Conservation (phyloP, 2,113 vertebrate species). For the Alethe castanea region DNA sequence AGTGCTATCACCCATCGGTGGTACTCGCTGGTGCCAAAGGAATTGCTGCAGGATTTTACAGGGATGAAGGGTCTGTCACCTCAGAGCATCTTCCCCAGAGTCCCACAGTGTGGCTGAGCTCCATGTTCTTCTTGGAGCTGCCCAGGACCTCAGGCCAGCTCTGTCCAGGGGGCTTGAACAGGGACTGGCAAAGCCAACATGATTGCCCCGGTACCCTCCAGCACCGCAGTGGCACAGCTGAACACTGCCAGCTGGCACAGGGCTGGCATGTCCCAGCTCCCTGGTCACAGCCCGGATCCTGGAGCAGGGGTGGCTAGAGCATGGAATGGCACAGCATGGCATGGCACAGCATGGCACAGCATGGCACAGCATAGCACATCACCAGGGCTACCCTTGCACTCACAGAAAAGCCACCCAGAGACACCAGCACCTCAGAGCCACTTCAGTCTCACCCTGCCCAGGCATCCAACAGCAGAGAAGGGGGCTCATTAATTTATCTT, state of each 20-base stretch:
- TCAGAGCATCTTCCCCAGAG: not conserved
- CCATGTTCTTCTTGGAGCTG: rapidly evolving
- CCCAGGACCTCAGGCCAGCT: not conserved
- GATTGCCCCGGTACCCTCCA: not conserved
- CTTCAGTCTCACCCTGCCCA: rapidly evolving
- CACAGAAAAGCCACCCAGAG: not conserved
- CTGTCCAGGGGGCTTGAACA: not conserved
- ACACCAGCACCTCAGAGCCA: rapidly evolving
- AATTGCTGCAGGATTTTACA: not conserved
- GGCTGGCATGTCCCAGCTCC: not conserved
- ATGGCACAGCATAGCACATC: too few relatives aligned
- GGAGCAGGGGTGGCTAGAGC: not conserved
- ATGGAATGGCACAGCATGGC: rapidly evolving
- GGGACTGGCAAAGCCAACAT: rapidly evolving
- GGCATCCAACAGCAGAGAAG: not conserved
- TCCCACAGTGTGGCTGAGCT: rapidly evolving
- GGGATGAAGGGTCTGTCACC: not conserved
- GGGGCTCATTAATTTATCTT: not conserved
- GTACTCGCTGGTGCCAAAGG: not conserved
- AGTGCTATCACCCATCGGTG: rapidly evolving
- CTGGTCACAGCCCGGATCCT: not conserved
- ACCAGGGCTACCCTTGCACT: not conserved
- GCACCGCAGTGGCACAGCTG: rapidly evolving
- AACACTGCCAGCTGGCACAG: rapidly evolving
- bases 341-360: too few relatives aligned